Base-by-base conservation (phyloP, 2,888 invertebrate species). In the Nasonia oneida region DNA sequence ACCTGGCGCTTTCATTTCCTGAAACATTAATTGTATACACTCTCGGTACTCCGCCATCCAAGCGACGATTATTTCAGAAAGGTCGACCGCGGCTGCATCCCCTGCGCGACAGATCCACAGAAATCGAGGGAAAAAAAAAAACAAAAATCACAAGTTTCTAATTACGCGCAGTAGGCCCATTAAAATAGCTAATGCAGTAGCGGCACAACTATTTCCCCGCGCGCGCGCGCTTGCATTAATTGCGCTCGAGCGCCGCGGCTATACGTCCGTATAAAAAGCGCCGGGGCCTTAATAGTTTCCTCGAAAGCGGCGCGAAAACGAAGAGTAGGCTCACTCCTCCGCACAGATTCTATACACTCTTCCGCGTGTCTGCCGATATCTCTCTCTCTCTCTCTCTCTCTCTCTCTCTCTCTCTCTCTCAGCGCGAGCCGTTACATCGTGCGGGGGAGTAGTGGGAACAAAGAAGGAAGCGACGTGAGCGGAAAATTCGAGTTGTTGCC, bases 221-320 rank as follows among this genome's bases (percentile, higher is more conserved):
- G 74, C 29, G 29, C 23, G 23, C 29, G 23, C 37, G 37, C 29
- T 29, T 29, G 29, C 83, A 83, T 83, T 78, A 83, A 83, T 78
- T 76, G 47, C 61, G 14, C 29, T 29, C 53, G 53, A 47, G 70
- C 33, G 4, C 8, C 8, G 70, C 47, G 4, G n/a, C 8, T 18
- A 14, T 18, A 12, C 18, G 50, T 61, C 42, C 14, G 64, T 3
- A 39, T 53, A 61, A 83, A 78, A 79, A 47, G 70, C 50, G 15
- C 23, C 75, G 39, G 73, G n/a, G 73, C 42, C 39, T 67, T 84
- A 84, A 84, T 84, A 76, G 84, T 84, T 84, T 84, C 84, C 81
- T 84, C 80, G 84, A 84, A 84, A 84, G 84, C 50, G 75, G 42
- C 74, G 81, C 81, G 67, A 67, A 64, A 75, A 70, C 37, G 47